Percentiles rank a stretch among this genome's conserved stretches.
Evolutionary conservation across 2,888 invertebrate species (phyloP).

Genomic region (Malachius bipustulatus): DNA sequence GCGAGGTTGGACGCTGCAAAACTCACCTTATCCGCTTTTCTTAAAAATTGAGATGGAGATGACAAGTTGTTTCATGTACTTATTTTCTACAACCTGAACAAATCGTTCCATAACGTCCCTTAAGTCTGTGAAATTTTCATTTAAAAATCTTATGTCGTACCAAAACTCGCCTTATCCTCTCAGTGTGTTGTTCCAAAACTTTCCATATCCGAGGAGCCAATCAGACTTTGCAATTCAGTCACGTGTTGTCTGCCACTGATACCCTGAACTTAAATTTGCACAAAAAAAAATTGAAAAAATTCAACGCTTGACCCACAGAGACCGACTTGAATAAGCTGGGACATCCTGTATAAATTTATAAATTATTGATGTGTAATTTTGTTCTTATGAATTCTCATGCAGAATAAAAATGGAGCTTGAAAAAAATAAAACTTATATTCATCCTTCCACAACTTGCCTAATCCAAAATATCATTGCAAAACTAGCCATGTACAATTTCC

Average conservation of each 20-base stretch:
- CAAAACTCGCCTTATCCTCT: constrained; percentile 2
- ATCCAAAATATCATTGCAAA: constrained; percentile 1
- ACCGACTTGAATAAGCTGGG: no score
- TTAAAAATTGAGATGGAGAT: not conserved
- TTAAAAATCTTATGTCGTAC: constrained; percentile 1
- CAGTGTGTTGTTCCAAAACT: constrained; percentile 2
- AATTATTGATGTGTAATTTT: no score
- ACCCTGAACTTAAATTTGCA: no score
- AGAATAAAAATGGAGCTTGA: not conserved
- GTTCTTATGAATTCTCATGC: not conserved
- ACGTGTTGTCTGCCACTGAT: no score
- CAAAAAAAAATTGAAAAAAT: no score
- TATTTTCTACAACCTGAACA: no score
- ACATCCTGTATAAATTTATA: no score
- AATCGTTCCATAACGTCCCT: constrained; percentile 1
- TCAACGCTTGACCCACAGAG: no score
- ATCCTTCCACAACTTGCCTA: constrained; percentile 2
- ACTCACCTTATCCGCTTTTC: constrained; percentile 1
- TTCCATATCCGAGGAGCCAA: no score
- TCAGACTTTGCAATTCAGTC: no score
- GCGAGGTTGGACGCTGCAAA: not conserved
- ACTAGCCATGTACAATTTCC: constrained; percentile 1
- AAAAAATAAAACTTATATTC: not conserved
- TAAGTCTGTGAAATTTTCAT: not conserved
- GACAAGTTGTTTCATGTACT: no score